These are phyloP conservation scores for Rhinophrynus dorsalis DNA, from an alignment of 2,797 vertebrate species.

Conservation along the genomic window DNA sequence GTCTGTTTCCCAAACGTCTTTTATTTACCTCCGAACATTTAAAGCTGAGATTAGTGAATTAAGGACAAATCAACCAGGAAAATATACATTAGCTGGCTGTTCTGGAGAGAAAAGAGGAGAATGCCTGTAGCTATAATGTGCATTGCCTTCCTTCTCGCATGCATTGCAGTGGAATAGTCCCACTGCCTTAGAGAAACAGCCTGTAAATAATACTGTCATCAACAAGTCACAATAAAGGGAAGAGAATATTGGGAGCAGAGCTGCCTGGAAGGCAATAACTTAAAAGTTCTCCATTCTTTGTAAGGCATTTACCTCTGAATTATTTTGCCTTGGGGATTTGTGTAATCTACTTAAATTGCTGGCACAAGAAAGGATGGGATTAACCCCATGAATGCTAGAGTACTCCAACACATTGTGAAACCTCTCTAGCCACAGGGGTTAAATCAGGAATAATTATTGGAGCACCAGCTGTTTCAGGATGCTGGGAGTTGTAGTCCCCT, in stretches of 20 bases:
- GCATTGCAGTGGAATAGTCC: constrained; percentile 1
- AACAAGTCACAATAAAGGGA: neutral
- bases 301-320: neutral
- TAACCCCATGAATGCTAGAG: too few species aligned
- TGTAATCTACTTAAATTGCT: too few species aligned
- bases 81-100: constrained; percentile 41
- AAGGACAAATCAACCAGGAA: constrained; percentile 36
- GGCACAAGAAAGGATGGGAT: too few species aligned
- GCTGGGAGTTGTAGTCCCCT: too few species aligned
- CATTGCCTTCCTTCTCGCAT: constrained; percentile 18
- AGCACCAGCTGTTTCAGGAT: too few species aligned
- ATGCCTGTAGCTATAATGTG: constrained; percentile 13
- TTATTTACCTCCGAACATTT: constrained; percentile 46
- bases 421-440: too few species aligned
- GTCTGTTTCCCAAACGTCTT: neutral
- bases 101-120: neutral
- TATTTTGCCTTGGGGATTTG: too few species aligned
- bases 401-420: too few species aligned
- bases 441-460: too few species aligned
- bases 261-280: neutral
- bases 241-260: constrained; percentile 5
- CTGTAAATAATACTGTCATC: constrained; percentile 7
- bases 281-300: neutral
- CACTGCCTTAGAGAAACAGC: neutral
- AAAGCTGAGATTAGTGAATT: constrained; percentile 46